Conservation (phyloP, 2,888 invertebrate species). For the Digitonthophagus gazella region DNA sequence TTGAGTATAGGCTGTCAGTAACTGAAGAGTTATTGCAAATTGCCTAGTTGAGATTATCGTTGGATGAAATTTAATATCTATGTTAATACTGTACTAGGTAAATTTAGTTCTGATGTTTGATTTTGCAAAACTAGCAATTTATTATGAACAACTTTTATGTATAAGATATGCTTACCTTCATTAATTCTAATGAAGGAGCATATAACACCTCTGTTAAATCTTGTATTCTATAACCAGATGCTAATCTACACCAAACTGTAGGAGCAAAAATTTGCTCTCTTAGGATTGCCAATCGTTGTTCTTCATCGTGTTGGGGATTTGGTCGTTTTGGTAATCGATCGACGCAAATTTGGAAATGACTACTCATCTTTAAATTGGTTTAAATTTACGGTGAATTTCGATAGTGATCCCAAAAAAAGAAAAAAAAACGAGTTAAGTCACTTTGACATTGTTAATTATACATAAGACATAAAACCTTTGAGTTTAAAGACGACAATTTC, state of each 20-base stretch:
- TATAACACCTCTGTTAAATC: constrained; percentile 42
- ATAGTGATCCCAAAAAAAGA: not conserved
- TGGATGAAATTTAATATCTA: not conserved
- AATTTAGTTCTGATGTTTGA: not conserved
- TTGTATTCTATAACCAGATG: constrained; percentile 42
- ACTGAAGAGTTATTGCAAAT: not conserved
- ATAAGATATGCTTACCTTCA: constrained; percentile 34
- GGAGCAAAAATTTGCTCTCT: constrained; percentile 42
- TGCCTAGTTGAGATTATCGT: not conserved
- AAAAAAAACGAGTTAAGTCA: not conserved
- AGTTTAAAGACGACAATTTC: too few species aligned
- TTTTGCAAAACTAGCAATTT: too few species aligned
- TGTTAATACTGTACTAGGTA: not conserved
- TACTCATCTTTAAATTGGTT: not conserved
- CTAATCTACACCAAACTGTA: constrained; percentile 42
- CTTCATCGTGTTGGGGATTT: constrained; percentile 36
- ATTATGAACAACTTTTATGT: not conserved
- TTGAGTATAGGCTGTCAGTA: not conserved
- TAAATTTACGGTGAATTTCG: not conserved
- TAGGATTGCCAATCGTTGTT: constrained; percentile 40
- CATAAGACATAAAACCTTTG: too few species aligned
- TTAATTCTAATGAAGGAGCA: constrained; percentile 39
- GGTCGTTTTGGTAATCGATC: not conserved
- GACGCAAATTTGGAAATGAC: not conserved
- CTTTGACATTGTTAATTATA: too few species aligned